Evolutionary conservation across 2,113 vertebrate genomes (phyloP).

Genomic region (Strix aluco): DNA sequence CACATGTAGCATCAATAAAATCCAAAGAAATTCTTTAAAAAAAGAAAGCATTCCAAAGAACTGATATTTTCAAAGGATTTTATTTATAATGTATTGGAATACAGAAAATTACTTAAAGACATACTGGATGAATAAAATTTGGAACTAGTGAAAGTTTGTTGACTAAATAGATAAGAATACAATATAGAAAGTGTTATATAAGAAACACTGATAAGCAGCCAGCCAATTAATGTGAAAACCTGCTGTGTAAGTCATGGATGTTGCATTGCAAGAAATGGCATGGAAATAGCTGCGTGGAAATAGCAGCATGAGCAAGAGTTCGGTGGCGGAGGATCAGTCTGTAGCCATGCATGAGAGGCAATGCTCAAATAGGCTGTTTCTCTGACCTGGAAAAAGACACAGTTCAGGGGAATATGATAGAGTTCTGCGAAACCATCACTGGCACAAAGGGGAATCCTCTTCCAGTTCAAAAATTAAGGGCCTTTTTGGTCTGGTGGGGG

Average conservation of each 20-base stretch:
- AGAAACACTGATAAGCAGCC: not conserved
- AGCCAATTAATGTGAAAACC: not conserved
- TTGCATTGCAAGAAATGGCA: not conserved
- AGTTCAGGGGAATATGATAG: not conserved
- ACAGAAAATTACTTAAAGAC: not conserved
- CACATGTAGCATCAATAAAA: not conserved
- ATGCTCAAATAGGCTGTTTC: not conserved
- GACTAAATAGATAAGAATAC: not conserved
- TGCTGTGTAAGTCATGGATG: not conserved
- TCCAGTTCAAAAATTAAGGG: not conserved
- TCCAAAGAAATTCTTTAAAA: not conserved
- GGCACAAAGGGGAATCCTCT: not conserved
- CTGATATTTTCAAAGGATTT: not conserved
- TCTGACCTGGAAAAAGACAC: not conserved
- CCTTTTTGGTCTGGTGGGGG: not conserved
- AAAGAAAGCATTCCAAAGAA: not conserved
- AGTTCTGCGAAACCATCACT: not conserved
- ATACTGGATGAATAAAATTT: not conserved
- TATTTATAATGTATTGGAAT: not conserved
- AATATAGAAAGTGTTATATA: not conserved
- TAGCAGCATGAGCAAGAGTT: not conserved
- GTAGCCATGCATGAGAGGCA: not conserved
- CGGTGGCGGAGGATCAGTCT: rapidly evolving
- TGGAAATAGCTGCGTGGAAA: not conserved
- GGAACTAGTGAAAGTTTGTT: not conserved